Percentiles rank a stretch among this genome's conserved stretches.
These are phyloP conservation scores for Epinephelus lanceolatus DNA, from an alignment of 2,113 vertebrate species.

Conservation along the genomic window DNA sequence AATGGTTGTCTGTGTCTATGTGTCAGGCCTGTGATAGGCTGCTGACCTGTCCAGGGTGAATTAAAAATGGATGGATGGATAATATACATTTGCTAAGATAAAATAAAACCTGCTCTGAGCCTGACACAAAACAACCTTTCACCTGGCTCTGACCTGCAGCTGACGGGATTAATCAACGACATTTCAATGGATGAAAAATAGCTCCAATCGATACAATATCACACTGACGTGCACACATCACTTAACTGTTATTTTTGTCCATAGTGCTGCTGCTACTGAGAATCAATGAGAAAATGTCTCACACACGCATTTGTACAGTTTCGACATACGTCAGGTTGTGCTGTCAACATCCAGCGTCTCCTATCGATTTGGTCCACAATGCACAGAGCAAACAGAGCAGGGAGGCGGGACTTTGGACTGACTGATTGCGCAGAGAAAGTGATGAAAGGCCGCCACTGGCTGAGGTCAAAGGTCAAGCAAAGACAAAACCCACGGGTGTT, in stretches of 20 bases:
- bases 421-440: background rate
- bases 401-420: conserved; percentile 22
- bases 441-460: background rate
- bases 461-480: conserved; percentile 42
- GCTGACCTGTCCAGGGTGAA: too few species aligned
- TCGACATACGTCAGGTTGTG: background rate
- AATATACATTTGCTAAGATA: too few species aligned
- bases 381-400: conserved; percentile 9
- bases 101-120: too few species aligned
- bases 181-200: conserved; percentile 13
- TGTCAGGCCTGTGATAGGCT: too few species aligned
- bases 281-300: background rate
- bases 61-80: too few species aligned
- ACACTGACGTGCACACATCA: background rate
- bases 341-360: conserved; percentile 11
- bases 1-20: too few species aligned
- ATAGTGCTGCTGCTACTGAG: background rate
- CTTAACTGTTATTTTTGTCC: background rate
- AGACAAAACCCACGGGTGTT: background rate
- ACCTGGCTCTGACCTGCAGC: background rate
- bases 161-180: conserved; percentile 2
- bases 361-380: conserved; percentile 21
- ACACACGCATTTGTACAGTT: background rate
- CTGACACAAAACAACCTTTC: background rate
- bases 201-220: conserved; percentile 5